Conservation (phyloP, 2,797 vertebrate genomes). For the Notoglanidium macrostoma region DNA sequence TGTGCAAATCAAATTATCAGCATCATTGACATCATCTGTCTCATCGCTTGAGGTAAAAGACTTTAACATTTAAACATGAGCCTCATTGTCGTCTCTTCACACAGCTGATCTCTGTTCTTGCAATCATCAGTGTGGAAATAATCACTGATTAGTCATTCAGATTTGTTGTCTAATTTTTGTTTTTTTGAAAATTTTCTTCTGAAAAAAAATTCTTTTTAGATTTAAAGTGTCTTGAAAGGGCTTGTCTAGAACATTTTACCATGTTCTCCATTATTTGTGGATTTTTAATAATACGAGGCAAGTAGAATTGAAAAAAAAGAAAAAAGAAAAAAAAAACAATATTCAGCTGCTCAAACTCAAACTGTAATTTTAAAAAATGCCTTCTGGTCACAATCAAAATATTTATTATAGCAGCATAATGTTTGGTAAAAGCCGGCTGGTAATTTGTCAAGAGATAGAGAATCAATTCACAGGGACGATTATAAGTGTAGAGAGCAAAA, state of each 20-base stretch:
- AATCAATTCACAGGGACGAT: conserved; percentile 43
- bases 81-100: background rate
- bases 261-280: conserved; percentile 2
- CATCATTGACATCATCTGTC: background rate
- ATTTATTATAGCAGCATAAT: conserved; percentile 31
- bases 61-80: background rate
- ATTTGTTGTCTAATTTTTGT: background rate
- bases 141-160: background rate
- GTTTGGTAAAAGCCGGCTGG: conserved; percentile 42
- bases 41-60: background rate
- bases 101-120: background rate
- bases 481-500: conserved; percentile 2
- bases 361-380: conserved; percentile 41
- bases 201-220: too few species aligned
- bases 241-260: background rate
- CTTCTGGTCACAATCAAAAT: conserved; percentile 44
- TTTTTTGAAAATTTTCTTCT: background rate
- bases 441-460: conserved; percentile 39
- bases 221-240: background rate
- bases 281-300: conserved; percentile 12
- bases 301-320: background rate
- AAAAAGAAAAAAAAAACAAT: background rate
- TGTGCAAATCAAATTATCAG: background rate
- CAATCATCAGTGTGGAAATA: background rate
- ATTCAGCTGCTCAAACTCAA: conserved; percentile 6